Percentiles rank a stretch among this genome's conserved stretches.
Evolutionary conservation across 2,113 vertebrate species (phyloP).

Genomic region (Thermophis baileyi): DNA sequence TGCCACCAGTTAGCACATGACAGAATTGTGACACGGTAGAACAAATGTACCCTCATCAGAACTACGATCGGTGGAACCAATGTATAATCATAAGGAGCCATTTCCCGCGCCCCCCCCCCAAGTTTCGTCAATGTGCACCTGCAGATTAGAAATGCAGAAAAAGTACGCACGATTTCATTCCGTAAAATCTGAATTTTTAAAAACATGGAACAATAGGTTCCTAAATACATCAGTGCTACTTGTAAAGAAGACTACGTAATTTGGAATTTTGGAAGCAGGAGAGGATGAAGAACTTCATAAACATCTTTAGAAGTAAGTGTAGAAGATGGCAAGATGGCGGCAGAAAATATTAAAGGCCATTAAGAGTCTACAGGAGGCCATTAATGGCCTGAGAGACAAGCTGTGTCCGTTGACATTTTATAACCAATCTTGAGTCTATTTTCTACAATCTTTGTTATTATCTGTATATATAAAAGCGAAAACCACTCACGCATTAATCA

Average conservation of each 20-base stretch:
- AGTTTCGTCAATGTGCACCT: neutral
- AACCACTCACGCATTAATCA: no score
- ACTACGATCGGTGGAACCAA: neutral
- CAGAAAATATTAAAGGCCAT: neutral
- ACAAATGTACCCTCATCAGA: neutral
- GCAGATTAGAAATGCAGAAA: neutral
- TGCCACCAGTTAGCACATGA: neutral
- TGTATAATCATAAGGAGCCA: neutral
- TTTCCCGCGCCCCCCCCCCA: neutral
- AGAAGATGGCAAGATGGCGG: neutral
- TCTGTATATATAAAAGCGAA: no score
- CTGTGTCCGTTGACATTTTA: neutral
- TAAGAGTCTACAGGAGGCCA: neutral
- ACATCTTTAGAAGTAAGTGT: neutral
- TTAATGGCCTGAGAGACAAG: neutral
- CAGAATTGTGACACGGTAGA: neutral
- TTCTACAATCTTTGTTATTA: neutral
- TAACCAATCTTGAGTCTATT: neutral
- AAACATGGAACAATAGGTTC: neutral
- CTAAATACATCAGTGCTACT: neutral
- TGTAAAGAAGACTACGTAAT: neutral
- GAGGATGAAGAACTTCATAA: neutral
- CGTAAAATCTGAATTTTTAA: neutral
- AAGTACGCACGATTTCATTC: neutral
- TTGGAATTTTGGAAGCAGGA: neutral